Percentiles rank a stretch among this genome's conserved stretches.
Conservation (phyloP, 2,888 invertebrate species). For the Amorpha juglandis region DNA sequence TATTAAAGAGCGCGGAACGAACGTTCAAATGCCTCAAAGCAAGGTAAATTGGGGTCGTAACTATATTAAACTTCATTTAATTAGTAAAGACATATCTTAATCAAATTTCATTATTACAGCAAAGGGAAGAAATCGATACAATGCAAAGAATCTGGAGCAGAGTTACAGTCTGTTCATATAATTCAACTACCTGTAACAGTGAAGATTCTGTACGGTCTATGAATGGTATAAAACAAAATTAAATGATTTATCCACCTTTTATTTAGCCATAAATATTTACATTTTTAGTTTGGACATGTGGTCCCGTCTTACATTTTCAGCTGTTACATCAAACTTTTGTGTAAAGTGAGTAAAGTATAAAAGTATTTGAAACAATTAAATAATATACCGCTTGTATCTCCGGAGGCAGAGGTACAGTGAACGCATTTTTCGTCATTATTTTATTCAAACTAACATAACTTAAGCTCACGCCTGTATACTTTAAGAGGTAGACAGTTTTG, state of each 20-base stretch:
- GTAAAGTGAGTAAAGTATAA: too few species aligned
- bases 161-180: constrained; percentile 73
- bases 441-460: too few species aligned
- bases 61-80: background rate
- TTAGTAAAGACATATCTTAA: background rate
- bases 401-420: too few species aligned
- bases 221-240: constrained; percentile 65
- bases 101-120: constrained; percentile 50
- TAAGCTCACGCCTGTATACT: too few species aligned
- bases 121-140: constrained; percentile 76
- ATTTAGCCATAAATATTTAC: background rate
- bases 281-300: background rate
- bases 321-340: background rate
- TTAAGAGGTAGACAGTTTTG: too few species aligned
- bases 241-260: constrained; percentile 17
- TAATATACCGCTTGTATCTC: too few species aligned
- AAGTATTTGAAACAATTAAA: too few species aligned
- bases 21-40: constrained; percentile 77
- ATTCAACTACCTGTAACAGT: constrained; percentile 53
- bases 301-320: background rate
- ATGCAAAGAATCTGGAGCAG: constrained; percentile 79
- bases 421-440: too few species aligned
- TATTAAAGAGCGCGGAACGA: constrained; percentile 74
- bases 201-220: constrained; percentile 70
- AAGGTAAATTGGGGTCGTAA: constrained; percentile 55